A percentile compares a stretch with the other conserved stretches of the same genome.
Conservation (phyloP, 2,113 vertebrate genomes). For the Nerophis ophidion region DNA sequence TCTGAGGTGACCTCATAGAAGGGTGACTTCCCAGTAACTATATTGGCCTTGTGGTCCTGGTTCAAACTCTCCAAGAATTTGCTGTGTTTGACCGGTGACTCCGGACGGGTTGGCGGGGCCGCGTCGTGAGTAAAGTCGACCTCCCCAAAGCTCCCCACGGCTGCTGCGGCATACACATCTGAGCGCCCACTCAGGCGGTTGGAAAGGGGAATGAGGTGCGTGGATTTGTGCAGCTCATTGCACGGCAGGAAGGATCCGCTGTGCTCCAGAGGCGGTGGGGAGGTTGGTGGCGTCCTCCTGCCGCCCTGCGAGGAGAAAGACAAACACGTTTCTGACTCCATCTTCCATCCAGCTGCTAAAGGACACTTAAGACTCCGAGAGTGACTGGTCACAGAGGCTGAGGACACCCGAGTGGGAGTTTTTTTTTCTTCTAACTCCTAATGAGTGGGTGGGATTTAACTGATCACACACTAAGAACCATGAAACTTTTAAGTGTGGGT, state of each 20-base stretch:
- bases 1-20: slow-evolving; percentile 71
- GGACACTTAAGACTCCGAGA: slow-evolving; percentile 37
- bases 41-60: slow-evolving; percentile 57
- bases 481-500: slow-evolving; percentile 49
- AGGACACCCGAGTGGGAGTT: slow-evolving; percentile 49
- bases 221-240: slow-evolving; percentile 64
- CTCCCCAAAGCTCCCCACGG: slow-evolving; percentile 58
- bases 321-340: slow-evolving; percentile 79
- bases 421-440: slow-evolving; percentile 50
- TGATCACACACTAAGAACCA: slow-evolving; percentile 75
- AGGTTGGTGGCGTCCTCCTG: slow-evolving; percentile 63
- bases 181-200: slow-evolving; percentile 66
- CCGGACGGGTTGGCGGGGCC: slow-evolving; percentile 50
- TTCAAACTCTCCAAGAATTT: slow-evolving; percentile 72
- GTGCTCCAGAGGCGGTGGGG: slow-evolving; percentile 64
- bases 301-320: slow-evolving; percentile 69
- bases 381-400: slow-evolving; percentile 49
- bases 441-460: slow-evolving; percentile 75
- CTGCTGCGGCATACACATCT: slow-evolving; percentile 60
- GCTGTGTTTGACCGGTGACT: slow-evolving; percentile 69
- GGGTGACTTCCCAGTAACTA: slow-evolving; percentile 62
- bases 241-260: slow-evolving; percentile 57
- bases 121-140: slow-evolving; percentile 68
- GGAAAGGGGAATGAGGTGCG: slow-evolving; percentile 55
- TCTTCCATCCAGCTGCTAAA: slow-evolving; percentile 50